These are phyloP conservation scores for Enoplosus armatus DNA, from an alignment of 2,797 vertebrate genomes.

Conservation along the genomic window DNA sequence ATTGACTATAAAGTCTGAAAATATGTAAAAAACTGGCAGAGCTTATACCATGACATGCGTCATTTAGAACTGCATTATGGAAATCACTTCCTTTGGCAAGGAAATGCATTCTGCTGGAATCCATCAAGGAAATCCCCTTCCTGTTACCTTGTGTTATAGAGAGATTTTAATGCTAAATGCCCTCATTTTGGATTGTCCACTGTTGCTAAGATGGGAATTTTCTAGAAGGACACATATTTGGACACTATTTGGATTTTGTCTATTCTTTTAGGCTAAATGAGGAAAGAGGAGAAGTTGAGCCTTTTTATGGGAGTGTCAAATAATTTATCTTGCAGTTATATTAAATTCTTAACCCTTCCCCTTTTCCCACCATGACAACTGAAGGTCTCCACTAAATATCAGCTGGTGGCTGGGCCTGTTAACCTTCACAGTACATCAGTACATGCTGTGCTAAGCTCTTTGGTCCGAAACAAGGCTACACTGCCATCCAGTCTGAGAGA, in stretches of 20 bases:
- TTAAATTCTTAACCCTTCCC: slow-evolving; percentile 22
- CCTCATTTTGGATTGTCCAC: neutral
- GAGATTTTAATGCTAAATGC: neutral
- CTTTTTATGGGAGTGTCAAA: slow-evolving; percentile 7
- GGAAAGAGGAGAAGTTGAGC: neutral
- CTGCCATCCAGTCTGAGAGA: slow-evolving; percentile 15
- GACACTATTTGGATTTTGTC: neutral
- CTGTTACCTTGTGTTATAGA: slow-evolving; percentile 5
- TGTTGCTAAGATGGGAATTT: slow-evolving; percentile 1
- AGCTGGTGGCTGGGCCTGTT: neutral
- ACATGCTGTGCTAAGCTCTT: slow-evolving; percentile 28
- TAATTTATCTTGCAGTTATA: slow-evolving; percentile 14
- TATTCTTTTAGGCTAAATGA: too few species aligned
- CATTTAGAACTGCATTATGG: slow-evolving; percentile 26
- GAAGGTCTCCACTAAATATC: slow-evolving; percentile 48
- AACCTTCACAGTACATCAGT: slow-evolving; percentile 50
- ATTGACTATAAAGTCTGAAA: neutral
- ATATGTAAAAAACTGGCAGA: slow-evolving; percentile 8
- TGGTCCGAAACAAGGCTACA: slow-evolving; percentile 38
- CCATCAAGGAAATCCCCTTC: slow-evolving; percentile 20
- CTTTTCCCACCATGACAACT: neutral
- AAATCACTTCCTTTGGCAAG: slow-evolving; percentile 26
- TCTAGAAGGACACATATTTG: slow-evolving; percentile 5
- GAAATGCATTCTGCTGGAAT: slow-evolving; percentile 14
- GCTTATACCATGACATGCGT: neutral